Conservation (phyloP, 2,113 vertebrate species). For the Daphoenositta chrysoptera region DNA sequence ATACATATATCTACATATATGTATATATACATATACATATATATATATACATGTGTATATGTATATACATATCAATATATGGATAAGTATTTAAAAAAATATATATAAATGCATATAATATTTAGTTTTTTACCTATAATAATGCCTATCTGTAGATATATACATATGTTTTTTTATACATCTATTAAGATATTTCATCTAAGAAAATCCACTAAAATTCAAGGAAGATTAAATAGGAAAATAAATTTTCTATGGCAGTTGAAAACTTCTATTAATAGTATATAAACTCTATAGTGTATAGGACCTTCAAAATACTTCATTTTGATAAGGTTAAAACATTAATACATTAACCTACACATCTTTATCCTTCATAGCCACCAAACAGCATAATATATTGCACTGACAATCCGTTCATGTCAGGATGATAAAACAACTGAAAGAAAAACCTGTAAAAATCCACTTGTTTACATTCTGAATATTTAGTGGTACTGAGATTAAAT, state of each 20-base stretch:
- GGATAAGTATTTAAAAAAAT: not conserved
- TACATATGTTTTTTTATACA: not conserved
- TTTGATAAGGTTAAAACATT: not conserved
- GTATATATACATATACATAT: too few relatives aligned
- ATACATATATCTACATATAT: too few relatives aligned
- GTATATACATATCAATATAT: not conserved
- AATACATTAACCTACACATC: not conserved
- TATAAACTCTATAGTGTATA: not conserved
- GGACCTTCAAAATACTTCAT: not conserved
- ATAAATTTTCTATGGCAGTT: not conserved
- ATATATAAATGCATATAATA: not conserved
- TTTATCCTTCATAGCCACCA: not conserved
- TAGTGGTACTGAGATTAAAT: not conserved
- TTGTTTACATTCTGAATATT: not conserved
- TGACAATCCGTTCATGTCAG: not conserved
- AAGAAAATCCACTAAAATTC: not conserved
- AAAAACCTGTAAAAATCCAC: not conserved
- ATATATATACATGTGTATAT: not conserved
- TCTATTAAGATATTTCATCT: not conserved
- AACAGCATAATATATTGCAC: accelerated
- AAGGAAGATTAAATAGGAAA: not conserved
- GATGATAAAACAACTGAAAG: not conserved
- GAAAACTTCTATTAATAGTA: not conserved
- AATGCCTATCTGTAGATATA: not conserved
- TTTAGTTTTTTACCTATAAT: not conserved